Base-by-base conservation (phyloP, 2,797 vertebrate species). In the Neosilurus hyrtlii region DNA sequence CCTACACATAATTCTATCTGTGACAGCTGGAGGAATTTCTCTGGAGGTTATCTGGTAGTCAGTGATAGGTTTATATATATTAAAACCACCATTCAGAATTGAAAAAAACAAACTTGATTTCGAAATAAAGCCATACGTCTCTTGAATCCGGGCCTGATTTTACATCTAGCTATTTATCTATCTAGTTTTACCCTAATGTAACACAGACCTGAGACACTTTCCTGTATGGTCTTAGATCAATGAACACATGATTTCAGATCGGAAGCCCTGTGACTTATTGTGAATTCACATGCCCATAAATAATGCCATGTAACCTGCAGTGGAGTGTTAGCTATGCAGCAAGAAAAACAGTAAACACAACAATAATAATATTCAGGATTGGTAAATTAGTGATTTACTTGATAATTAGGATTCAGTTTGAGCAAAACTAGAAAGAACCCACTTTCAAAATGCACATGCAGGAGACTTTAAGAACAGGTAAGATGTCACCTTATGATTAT, bases 351-450 rank as follows among this genome's bases (percentile, higher is more conserved):
- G n/a, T 26, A n/a, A n/a, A 70, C 22, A 52, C 11, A 52, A 7
- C 43, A 24, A n/a, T 71, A 49, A 54, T 22, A 5, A 4, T 24
- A 3, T 52, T 52, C 7, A 16, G 24, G 24, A 54, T 73, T 14
- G 24, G 71, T 9, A 56, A 26, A 16, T 54, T 54, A 1, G 12
- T 54, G 49, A 30, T 54, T 72, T 72, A 0, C 24, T 18, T 73
- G 15, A 30, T n/a, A n/a, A n/a, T 51, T 49, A 10, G 51, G 7
- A 54, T 24, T 20, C n/a, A 52, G 10, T 56, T 73, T 9, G 18
- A 73, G 71, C 71, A 18, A 73, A 73, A 72, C 52, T 73, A 49
- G 24, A 73, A 73, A 56, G 52, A 73, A 30, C 71, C 51, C 30
- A 26, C 7, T 16, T 14, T 49, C 15, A 2, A 2, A 4, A n/a